Conservation (phyloP, 2,888 invertebrate genomes). For the Priocnemis perturbator region DNA sequence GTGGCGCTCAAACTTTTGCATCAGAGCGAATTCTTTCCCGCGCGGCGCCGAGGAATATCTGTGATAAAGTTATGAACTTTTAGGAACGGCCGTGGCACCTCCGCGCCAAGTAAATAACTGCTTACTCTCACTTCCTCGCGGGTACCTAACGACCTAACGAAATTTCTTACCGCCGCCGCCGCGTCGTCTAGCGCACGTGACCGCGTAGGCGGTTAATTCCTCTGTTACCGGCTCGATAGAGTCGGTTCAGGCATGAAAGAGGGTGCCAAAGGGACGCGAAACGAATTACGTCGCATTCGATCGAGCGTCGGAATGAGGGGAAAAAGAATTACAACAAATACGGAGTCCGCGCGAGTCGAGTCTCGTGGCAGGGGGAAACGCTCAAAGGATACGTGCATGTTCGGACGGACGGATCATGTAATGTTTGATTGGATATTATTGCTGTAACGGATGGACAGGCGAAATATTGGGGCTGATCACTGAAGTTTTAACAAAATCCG, state of each 20-base stretch:
- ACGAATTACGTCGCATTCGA: slow-evolving; percentile 15
- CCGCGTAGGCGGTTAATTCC: slow-evolving; percentile 12
- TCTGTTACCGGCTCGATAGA: slow-evolving; percentile 5
- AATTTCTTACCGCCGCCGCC: slow-evolving; percentile 38
- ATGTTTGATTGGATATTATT: too few relatives aligned
- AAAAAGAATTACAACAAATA: too few relatives aligned
- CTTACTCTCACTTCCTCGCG: slow-evolving; percentile 41
- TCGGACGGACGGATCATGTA: too few relatives aligned
- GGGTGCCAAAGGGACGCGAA: slow-evolving; percentile 8
- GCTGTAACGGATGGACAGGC: too few relatives aligned
- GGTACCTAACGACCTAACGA: slow-evolving; percentile 44
- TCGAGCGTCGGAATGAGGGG: not conserved
- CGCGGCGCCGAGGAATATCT: slow-evolving; percentile 56
- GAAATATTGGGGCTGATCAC: too few relatives aligned
- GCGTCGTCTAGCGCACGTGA: slow-evolving; percentile 1
- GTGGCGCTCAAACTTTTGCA: slow-evolving; percentile 64
- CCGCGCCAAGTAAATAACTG: slow-evolving; percentile 49
- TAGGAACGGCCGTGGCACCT: slow-evolving; percentile 38
- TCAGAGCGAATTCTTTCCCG: slow-evolving; percentile 63
- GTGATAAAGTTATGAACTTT: slow-evolving; percentile 64
- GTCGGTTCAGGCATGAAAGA: not conserved
- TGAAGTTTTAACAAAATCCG: too few relatives aligned
- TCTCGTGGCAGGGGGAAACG: too few relatives aligned
- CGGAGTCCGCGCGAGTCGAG: too few relatives aligned
- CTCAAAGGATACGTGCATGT: too few relatives aligned